Conservation (phyloP, 2,113 vertebrate species). For the Dermatemys mawii region DNA sequence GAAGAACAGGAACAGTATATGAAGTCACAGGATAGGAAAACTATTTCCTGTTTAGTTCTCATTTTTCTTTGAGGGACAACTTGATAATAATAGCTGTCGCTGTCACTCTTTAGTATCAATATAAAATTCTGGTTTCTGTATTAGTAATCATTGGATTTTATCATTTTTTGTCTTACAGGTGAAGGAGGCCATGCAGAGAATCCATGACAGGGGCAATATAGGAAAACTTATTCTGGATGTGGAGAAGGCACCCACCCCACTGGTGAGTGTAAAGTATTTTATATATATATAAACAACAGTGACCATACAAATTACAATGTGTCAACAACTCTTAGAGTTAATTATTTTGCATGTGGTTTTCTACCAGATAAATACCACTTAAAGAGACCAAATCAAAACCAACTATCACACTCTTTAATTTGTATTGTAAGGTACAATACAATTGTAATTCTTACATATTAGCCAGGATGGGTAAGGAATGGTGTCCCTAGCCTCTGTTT, state of each 20-base stretch:
- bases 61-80: background rate
- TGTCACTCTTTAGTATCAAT: background rate
- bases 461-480: no score
- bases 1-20: background rate
- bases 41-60: background rate
- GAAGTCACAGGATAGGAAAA: background rate
- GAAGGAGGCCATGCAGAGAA: conserved; percentile 99
- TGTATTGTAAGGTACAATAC: background rate
- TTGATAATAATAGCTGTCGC: background rate
- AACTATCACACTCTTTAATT: background rate
- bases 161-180: conserved; percentile 80
- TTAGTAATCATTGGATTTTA: background rate
- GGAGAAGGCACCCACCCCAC: conserved; percentile 94
- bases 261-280: conserved; percentile 80
- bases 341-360: background rate
- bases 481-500: no score
- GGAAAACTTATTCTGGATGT: conserved; percentile 98
- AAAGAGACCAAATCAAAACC: background rate
- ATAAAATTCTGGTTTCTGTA: background rate
- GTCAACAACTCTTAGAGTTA: background rate
- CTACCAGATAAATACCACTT: background rate
- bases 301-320: background rate
- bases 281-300: no score
- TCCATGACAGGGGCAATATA: conserved; percentile 98
- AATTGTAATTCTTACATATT: background rate